Percentiles rank a stretch among this genome's conserved stretches.
These are phyloP conservation scores for Synanthedon andrenaeformis DNA, from an alignment of 2,888 invertebrate species.

Conservation along the genomic window DNA sequence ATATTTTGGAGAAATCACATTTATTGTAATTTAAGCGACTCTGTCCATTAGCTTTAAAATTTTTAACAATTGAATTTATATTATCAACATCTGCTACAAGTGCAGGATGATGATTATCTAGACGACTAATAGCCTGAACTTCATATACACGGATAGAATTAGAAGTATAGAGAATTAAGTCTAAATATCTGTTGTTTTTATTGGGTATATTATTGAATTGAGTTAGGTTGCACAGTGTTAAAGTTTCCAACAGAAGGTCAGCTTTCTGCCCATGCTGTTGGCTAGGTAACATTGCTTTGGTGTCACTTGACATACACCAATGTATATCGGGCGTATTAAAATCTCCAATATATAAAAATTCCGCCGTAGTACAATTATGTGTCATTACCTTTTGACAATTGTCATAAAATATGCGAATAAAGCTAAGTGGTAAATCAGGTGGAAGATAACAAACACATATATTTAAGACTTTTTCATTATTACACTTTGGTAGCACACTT, in stretches of 20 bases:
- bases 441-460: background rate
- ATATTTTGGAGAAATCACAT: background rate
- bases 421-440: background rate
- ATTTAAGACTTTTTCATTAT: background rate
- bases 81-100: background rate
- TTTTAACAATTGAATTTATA: no score
- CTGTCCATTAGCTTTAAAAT: background rate
- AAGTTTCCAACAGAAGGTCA: background rate
- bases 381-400: background rate
- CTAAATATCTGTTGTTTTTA: background rate
- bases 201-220: background rate
- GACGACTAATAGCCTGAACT: background rate
- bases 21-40: background rate
- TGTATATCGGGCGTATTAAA: background rate
- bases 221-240: background rate
- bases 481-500: no score
- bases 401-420: background rate
- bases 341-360: background rate
- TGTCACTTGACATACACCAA: background rate
- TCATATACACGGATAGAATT: background rate
- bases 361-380: background rate
- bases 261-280: background rate
- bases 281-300: background rate
- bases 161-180: background rate
- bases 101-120: background rate